A percentile compares a stretch with the other conserved stretches of the same genome.
Conservation (phyloP, 2,888 invertebrate species). For the Bellardia pandia region DNA sequence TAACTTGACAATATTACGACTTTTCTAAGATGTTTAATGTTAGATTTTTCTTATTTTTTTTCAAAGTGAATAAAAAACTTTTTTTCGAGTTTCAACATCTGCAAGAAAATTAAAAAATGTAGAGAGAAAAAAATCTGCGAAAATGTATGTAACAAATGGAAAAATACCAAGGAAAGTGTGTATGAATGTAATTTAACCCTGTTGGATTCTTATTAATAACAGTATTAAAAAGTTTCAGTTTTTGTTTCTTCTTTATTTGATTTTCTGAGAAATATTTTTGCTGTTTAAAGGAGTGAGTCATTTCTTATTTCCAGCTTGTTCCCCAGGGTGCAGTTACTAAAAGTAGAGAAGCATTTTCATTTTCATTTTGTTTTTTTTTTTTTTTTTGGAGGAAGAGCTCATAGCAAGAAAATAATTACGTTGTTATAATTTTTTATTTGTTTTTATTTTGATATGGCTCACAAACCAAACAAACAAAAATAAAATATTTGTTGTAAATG, state of each 20-base stretch:
- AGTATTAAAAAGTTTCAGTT: conserved; percentile 64
- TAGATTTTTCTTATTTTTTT: conserved; percentile 35
- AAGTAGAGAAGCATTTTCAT: conserved; percentile 48
- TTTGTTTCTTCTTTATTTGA: conserved; percentile 3
- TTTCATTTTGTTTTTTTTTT: neutral
- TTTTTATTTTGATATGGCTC: conserved; percentile 43
- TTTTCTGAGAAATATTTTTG: conserved; percentile 5
- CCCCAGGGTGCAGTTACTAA: conserved; percentile 70
- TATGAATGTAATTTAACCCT: conserved; percentile 68
- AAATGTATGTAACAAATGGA: conserved; percentile 17
- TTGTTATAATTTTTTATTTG: conserved; percentile 32
- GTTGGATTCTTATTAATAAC: conserved; percentile 70
- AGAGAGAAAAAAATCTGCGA: conserved; percentile 11
- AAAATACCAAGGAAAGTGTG: conserved; percentile 15
- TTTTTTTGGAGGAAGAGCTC: conserved; percentile 49
- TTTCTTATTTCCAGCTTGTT: conserved; percentile 40
- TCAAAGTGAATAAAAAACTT: conserved; percentile 1
- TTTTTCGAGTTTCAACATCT: conserved; percentile 45
- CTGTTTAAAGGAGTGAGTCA: conserved; percentile 51
- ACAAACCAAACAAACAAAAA: conserved; percentile 40
- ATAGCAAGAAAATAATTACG: conserved; percentile 67
- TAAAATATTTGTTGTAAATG: conserved; percentile 34
- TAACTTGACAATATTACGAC: conserved; percentile 65
- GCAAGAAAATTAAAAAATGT: conserved; percentile 46
- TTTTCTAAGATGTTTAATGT: conserved; percentile 63